Evolutionary conservation across 2,888 invertebrate species (phyloP), one percentile per base, ranked within the genome.

Genomic region (Machimus atricapillus): DNA sequence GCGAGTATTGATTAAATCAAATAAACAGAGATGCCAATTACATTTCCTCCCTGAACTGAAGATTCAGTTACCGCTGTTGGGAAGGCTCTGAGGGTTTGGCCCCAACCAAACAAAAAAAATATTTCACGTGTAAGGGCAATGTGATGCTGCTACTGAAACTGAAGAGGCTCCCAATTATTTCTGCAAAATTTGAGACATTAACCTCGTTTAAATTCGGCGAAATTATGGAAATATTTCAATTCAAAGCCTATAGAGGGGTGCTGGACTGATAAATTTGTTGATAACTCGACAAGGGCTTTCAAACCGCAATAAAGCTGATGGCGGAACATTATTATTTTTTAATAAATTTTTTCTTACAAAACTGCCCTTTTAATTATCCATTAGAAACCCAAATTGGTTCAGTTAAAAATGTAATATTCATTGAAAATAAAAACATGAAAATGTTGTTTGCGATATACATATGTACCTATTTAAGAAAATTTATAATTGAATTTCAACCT

Each of bases 1-100:
- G 66, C 81, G 27, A 23, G 81, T 56, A 81, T 81, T 34, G 81
- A 81, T 81, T 81, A 81, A 81, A 81, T 81, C 81, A 81, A 81
- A 81, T 81, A 81, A 79, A 34, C 81, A 14, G 34, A 81, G 56
- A 81, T 81, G 81, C 81, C 81, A 81, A 81, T 81, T 81, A 81
- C 56, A 81, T 81, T 81, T 81, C 56, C 56, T 27, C 16, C 43
- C 8, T 34, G 3, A 46, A 23, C 23, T 78, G 43, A 40, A 78
- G 43, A 78, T 46, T 43, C 78, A 43, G 19, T 78, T 78, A 78
- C 43, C 23, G 14, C n/a, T 14, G 66, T 27, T 14, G 66, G 23
- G 9, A 58, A 8, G 58, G 27, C 14, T 23, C 27, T 27, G 19
- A 66, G 66, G 66, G 66, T 66, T 66, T 4, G 19, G 19, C 66